Evolutionary conservation across 2,113 vertebrate genomes (phyloP).

Genomic region (Puntigrus tetrazona): DNA sequence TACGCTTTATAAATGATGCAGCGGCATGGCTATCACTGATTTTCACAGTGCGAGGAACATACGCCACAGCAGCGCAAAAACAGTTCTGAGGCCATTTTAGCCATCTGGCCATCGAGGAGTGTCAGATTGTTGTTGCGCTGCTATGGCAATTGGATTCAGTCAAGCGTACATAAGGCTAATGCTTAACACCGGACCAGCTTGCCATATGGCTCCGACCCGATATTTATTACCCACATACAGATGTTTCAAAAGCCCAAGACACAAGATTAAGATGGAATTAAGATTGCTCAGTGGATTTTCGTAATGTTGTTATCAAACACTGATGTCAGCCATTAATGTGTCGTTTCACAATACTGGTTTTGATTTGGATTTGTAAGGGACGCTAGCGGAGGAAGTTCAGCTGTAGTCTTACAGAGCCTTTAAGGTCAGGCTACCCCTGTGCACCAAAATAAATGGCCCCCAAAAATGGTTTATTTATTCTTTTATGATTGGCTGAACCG

Average conservation of each 20-base stretch:
- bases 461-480: conserved; percentile 65
- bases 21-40: conserved; percentile 28
- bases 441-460: conserved; percentile 48
- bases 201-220: conserved; percentile 47
- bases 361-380: conserved; percentile 1
- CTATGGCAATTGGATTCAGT: conserved; percentile 36
- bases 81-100: conserved; percentile 53
- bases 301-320: conserved; percentile 10
- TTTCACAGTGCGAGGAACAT: conserved; percentile 51
- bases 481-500: conserved; percentile 54
- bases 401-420: conserved; percentile 15
- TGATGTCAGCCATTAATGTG: not conserved
- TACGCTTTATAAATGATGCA: conserved; percentile 50
- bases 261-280: conserved; percentile 28
- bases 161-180: conserved; percentile 39
- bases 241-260: conserved; percentile 17
- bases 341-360: not conserved
- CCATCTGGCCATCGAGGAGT: conserved; percentile 64
- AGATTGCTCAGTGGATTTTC: conserved; percentile 9
- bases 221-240: conserved; percentile 30
- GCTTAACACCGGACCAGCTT: conserved; percentile 44
- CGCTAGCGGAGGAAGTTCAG: not conserved
- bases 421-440: conserved; percentile 15
- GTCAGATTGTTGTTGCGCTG: conserved; percentile 51
- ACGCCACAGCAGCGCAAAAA: conserved; percentile 51